These are phyloP conservation scores for Drosophila lacteicornis DNA, from an alignment of 1,140 invertebrate genomes.

Conservation along the genomic window DNA sequence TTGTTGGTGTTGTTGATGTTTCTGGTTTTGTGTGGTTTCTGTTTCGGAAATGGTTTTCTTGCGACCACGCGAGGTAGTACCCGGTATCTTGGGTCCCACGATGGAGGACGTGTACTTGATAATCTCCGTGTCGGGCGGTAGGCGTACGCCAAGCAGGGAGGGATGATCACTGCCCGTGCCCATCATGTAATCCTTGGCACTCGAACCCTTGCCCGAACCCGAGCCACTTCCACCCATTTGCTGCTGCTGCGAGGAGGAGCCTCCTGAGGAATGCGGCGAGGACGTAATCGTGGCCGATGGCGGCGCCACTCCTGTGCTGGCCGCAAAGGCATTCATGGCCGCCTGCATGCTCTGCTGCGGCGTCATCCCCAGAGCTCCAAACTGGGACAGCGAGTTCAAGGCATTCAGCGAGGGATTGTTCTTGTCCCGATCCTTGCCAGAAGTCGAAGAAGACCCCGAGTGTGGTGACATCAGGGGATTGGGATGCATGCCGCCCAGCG, in stretches of 20 bases:
- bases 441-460: constrained; percentile 40
- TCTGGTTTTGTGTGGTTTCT: constrained; percentile 85
- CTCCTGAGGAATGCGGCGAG: constrained; percentile 35
- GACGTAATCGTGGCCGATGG: constrained; percentile 64
- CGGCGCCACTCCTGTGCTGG: constrained; percentile 54
- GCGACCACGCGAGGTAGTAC: constrained; percentile 91
- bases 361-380: constrained; percentile 79
- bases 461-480: constrained; percentile 74
- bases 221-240: constrained; percentile 35
- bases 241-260: constrained; percentile 46
- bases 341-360: constrained; percentile 84
- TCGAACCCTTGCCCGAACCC: constrained; percentile 45
- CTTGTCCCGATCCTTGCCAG: constrained; percentile 70
- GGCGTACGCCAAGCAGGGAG: constrained; percentile 91
- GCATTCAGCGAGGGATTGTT: constrained; percentile 83
- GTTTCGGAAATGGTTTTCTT: constrained; percentile 95
- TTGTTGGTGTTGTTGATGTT: constrained; percentile 85
- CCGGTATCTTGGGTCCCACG: constrained; percentile 92
- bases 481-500: constrained; percentile 57
- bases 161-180: constrained; percentile 89
- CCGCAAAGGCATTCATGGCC: constrained; percentile 84
- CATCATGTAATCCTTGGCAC: constrained; percentile 84
- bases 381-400: constrained; percentile 80
- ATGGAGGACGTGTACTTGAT: constrained; percentile 95
- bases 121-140: constrained; percentile 95